Evolutionary conservation across 1,140 invertebrate species (phyloP), one percentile per base, ranked within the genome.

Genomic region (Ceratina australensis): DNA sequence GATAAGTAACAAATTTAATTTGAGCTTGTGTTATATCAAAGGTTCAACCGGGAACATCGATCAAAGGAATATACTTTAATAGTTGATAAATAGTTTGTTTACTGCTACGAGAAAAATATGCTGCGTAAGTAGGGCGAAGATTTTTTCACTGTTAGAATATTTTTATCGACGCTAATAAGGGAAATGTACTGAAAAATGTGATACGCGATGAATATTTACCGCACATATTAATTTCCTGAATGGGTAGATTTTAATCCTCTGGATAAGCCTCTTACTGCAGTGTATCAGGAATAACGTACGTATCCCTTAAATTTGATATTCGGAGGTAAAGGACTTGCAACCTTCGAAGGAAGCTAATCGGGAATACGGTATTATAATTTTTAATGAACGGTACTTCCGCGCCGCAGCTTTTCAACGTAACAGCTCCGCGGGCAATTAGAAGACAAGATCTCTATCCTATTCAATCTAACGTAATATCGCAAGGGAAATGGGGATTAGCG

Each of bases 311-410:
- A 82, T 82, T 82, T 67, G 72, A 83, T 79, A 67, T 47, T 66
- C 76, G 76, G 75, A 83, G 78, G 78, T 79, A 79, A 79, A 83
- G 80, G 16, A 33, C 69, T 65, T 66, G 80, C 69, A 68, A 79
- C 78, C 79, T 71, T 69, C 75, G 78, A 60, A 22, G 28, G 65
- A 24, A 61, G 75, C 47, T 79, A 83, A 83, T 78, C 81, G 80
- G 49, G 80, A 65, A 74, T 82, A 71, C 81, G 77, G 61, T 15
- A 63, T 83, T 83, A 79, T 65, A 67, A 83, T 83, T 83, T 83
- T 83, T 83, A 83, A 83, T 54, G 80, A 83, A 79, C 59, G 60
- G 22, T 56, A 28, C 68, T 73, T 57, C 74, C 69, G 24, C 33
- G 68, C 26, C 4, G 64, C 15, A 60, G n/a, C 67, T 82, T 72